Conservation (phyloP, 2,113 vertebrate genomes). For the Poeciliopsis retropinna region DNA sequence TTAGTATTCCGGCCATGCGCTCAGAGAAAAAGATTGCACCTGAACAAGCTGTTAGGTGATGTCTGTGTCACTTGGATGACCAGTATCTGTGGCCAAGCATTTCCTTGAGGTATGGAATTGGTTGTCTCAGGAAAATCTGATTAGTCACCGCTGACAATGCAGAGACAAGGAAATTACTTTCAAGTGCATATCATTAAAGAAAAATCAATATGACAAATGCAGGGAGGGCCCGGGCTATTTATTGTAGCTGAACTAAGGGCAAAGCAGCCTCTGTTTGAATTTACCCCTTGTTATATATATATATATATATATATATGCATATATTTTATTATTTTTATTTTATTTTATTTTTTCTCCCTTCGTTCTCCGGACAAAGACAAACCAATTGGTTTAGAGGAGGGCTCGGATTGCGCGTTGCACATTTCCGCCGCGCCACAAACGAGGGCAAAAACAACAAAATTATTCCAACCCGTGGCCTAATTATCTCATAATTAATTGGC, state of each 20-base stretch:
- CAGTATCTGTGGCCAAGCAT: slow-evolving; percentile 79
- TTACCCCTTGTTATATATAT: slow-evolving; percentile 53
- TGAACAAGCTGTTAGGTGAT: slow-evolving; percentile 67
- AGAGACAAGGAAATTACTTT: slow-evolving; percentile 88
- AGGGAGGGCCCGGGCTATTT: slow-evolving; percentile 79
- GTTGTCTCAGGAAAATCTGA: slow-evolving; percentile 78
- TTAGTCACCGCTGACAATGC: slow-evolving; percentile 87
- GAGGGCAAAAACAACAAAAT: slow-evolving; percentile 32
- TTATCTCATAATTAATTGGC: slow-evolving; percentile 69
- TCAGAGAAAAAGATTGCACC: slow-evolving; percentile 64
- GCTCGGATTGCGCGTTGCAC: slow-evolving; percentile 17
- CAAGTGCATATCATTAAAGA: slow-evolving; percentile 88
- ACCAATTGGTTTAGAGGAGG: slow-evolving; percentile 29
- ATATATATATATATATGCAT: too few species aligned
- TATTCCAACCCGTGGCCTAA: slow-evolving; percentile 60
- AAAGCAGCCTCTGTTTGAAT: slow-evolving; percentile 55
- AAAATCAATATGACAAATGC: slow-evolving; percentile 87
- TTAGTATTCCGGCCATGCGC: slow-evolving; percentile 68
- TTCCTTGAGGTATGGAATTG: slow-evolving; percentile 82
- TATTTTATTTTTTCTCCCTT: slow-evolving; percentile 55
- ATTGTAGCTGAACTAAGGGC: slow-evolving; percentile 77
- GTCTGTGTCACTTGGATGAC: slow-evolving; percentile 73
- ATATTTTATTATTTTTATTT: slow-evolving; percentile 37
- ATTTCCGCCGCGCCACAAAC: background rate
- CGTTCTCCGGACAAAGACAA: slow-evolving; percentile 46